A percentile compares a stretch with the other conserved stretches of the same genome.
phyloP scores from a whole-genome alignment of 2,888 invertebrate genomes.

The Phengaris arion region DNA sequence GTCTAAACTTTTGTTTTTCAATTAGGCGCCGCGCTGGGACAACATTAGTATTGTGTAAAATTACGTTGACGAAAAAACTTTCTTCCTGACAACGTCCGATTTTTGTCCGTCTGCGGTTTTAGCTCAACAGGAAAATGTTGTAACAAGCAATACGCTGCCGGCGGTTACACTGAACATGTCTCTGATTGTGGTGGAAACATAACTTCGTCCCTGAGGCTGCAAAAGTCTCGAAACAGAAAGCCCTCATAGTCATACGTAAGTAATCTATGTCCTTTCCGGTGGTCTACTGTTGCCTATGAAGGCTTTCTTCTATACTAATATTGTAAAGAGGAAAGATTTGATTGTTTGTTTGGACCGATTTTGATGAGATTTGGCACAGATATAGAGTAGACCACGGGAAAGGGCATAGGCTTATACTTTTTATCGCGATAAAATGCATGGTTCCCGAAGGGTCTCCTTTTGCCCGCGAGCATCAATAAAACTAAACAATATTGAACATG shows the following conservation, averaged over 20 bases:
- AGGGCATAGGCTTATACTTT: no score
- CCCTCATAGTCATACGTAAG: no score
- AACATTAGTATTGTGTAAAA: neutral
- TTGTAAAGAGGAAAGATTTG: no score
- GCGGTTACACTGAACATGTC: neutral
- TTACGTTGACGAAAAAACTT: neutral
- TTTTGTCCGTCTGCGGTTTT: neutral
- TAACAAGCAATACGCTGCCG: neutral
- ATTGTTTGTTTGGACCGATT: no score
- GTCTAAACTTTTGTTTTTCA: neutral
- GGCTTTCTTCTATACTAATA: no score
- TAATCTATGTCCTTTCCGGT: no score
- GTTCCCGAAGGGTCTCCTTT: neutral
- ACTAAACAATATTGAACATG: neutral
- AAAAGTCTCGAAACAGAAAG: no score
- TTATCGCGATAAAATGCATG: neutral
- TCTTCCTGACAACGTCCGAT: neutral
- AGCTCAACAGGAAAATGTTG: neutral
- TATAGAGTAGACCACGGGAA: no score
- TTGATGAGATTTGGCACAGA: no score
- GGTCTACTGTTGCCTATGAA: no score
- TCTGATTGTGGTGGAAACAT: neutral
- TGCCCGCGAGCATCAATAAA: neutral
- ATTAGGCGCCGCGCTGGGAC: neutral
- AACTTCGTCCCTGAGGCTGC: no score